Evolutionary conservation across 92 coral and sea anemone genomes (phyloP), one percentile per base, ranked within the genome.

Genomic region (Phenganax stokvisi): DNA sequence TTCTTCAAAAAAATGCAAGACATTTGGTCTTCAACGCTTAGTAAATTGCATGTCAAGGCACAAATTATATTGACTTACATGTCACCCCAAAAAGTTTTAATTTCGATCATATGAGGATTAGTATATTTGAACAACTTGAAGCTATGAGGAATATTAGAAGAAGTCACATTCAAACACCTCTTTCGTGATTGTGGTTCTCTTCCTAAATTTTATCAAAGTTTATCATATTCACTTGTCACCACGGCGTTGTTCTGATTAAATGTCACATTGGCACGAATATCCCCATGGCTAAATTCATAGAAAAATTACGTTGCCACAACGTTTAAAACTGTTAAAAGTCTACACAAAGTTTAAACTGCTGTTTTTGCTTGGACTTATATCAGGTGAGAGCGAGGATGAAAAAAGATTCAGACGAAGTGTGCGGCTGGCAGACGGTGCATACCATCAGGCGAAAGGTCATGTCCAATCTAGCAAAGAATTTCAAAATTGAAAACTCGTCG

Each of bases 391-490:
- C 12, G 31, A 68, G 53, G 17, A 10, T 2, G 53, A 30, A 0
- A 7, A 29, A 28, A 16, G 6, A 20, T 30, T 27, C 73, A 30
- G 12, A 51, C 28, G 16, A 53, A 20, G 57, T 5, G 44, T 6
- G 59, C 44, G 79, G n/a, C 79, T 2, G 7, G 9, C 80, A 75
- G 80, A 75, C 62, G 56, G 80, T 75, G 4, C 27, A 56, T 9
- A 75, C 31, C 12, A 10, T 59, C 12, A 12, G 17, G 31, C 17
- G 13, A 73, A 56, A 75, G 61, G 64, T 54, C 64, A 75, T 56
- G 80, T 75, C 57, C 57, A 56, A 75, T n/a, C 54, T 27, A 75
- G 51, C 9, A 52, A 75, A 51, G 80, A 75, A 75, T 75, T 54
- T 75, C 44, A 68, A 64, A 64, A 10, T 30, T 17, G 47, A 68